phyloP scores from a whole-genome alignment of 2,888 invertebrate species.

The Epiblema foenella region DNA sequence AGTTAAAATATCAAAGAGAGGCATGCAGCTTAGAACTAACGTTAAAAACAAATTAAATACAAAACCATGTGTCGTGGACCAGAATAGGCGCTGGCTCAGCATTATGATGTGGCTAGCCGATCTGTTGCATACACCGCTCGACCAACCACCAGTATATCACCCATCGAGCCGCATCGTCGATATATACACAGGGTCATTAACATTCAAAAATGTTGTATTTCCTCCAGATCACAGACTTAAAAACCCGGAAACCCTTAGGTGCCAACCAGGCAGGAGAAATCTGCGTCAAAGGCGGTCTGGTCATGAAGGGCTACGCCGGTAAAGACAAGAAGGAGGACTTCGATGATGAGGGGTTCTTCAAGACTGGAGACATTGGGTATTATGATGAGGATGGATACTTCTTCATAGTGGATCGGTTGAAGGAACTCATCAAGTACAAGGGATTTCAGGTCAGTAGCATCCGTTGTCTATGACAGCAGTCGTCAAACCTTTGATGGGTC shows the following conservation, averaged over 20 bases:
- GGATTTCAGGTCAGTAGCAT: conserved; percentile 65
- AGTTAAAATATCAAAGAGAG: too few relatives aligned
- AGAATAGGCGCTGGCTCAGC: too few relatives aligned
- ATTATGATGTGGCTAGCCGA: too few relatives aligned
- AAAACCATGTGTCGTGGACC: too few relatives aligned
- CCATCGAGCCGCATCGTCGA: too few relatives aligned
- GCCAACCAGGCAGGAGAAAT: conserved; percentile 90
- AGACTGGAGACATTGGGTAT: conserved; percentile 82
- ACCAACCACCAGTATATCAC: too few relatives aligned
- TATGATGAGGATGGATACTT: conserved; percentile 69
- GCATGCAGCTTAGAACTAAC: too few relatives aligned
- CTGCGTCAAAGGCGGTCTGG: conserved; percentile 89
- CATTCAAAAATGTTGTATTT: not conserved
- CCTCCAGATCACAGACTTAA: conserved; percentile 81
- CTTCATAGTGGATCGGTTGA: conserved; percentile 70
- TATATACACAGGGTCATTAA: too few relatives aligned
- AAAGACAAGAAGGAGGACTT: conserved; percentile 81
- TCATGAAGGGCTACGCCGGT: conserved; percentile 92
- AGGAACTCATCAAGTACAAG: conserved; percentile 77
- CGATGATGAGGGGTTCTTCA: conserved; percentile 92
- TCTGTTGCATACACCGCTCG: too few relatives aligned
- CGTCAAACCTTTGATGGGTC: too few relatives aligned
- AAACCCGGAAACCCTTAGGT: conserved; percentile 86
- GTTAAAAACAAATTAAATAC: too few relatives aligned
- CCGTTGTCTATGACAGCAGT: not conserved